Evolutionary conservation across 1,140 invertebrate species (phyloP), one percentile per base, ranked within the genome.

Genomic region (Acromyrmex echinatior): DNA sequence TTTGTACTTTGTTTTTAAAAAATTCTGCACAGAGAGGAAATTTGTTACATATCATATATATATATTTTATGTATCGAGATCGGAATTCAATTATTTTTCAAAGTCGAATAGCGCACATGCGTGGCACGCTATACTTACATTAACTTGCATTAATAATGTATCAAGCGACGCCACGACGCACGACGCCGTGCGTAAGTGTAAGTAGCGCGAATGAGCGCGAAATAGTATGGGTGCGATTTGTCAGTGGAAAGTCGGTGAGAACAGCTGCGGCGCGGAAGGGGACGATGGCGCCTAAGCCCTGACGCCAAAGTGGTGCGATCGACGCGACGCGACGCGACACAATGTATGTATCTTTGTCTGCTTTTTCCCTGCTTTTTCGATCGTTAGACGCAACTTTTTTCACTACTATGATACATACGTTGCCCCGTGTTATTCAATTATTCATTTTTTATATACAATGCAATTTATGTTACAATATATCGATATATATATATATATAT

Each of bases 241-340:
- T 87, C 81, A 85, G 77, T 76, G 77, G 84, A 74, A 85, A 86
- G 78, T 71, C 60, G 84, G 78, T 60, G 88, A 80, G 88, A 86
- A 87, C 73, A 68, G 87, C 45, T 86, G 87, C 35, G 87, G 63
- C 73, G 85, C 68, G 80, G 66, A 84, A 88, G 74, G 84, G 87
- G 70, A 89, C 82, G 89, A 86, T 93, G 93, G 92, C 93, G 93
- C 92, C 92, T 92, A 86, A 87, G 87, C 74, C 90, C 89, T 85
- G 90, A 88, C 92, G 87, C 80, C 80, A 62, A 84, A 84, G 70
- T 74, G 56, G 58, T 49, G 85, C 62, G 39, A 45, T 45, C 39
- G 62, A 86, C 76, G 62, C 74, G 74, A 51, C 60, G 58, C 58
- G 16, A 35, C 58, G 31, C 60, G 31, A 18, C 62, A 16, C 35